Percentiles rank a stretch among this genome's conserved stretches.
phyloP scores from a whole-genome alignment of 2,797 vertebrate species.

The Acanthornis magna region DNA sequence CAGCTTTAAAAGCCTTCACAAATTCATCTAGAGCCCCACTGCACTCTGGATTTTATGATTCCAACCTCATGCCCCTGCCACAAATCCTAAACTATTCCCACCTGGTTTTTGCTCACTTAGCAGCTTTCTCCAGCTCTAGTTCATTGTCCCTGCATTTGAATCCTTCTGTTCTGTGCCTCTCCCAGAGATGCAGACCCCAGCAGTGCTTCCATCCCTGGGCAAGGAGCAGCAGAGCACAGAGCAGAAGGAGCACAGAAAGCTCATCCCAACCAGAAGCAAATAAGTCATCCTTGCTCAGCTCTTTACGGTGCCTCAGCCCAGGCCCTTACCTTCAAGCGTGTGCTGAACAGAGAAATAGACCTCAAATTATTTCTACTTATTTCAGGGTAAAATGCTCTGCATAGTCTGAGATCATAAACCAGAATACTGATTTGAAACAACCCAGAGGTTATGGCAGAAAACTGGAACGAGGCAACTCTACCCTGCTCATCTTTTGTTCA shows the following conservation, averaged over 20 bases:
- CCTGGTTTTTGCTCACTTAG: background rate
- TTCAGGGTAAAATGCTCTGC: background rate
- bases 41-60: background rate
- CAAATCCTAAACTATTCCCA: background rate
- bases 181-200: background rate
- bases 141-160: background rate
- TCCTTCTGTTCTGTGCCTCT: background rate
- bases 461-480: background rate
- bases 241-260: background rate
- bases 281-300: background rate
- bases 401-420: background rate
- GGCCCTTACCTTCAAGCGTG: background rate
- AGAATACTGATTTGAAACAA: background rate
- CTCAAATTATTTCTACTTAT: background rate
- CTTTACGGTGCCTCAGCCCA: background rate
- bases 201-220: background rate
- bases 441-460: background rate
- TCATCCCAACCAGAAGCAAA: background rate
- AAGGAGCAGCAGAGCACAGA: background rate
- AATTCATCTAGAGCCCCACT: background rate
- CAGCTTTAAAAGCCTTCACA: background rate
- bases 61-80: background rate
- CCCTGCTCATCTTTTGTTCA: background rate
- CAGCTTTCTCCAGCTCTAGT: background rate
- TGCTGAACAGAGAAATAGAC: background rate